Base-by-base conservation (phyloP, 2,888 invertebrate genomes). In the Tetragnatha montana region DNA sequence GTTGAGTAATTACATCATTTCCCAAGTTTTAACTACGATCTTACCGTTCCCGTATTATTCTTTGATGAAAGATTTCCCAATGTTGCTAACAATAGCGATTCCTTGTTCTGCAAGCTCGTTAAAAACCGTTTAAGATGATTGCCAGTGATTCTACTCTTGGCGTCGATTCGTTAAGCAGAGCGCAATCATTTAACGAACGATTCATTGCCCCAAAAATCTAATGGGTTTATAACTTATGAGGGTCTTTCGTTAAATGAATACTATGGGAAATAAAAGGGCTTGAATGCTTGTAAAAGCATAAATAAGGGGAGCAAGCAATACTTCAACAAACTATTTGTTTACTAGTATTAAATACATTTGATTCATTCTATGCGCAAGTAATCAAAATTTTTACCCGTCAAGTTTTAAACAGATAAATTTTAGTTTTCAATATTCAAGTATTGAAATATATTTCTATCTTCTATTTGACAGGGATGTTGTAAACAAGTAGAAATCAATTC, bases 41-140 rank as follows among this genome's bases (percentile, higher is more conserved):
- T 81, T 12, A 19, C 73, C 81, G n/a, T 22, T 60, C 60, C 81
- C 21, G 19, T 51, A 19, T 78, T 51, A 50, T 12, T n/a, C 50
- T 50, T 51, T 49, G 70, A 71, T 85, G 70, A 70, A 85, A 19
- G 47, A 78, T 78, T 85, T 22, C 70, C 10, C 70, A n/a, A 19
- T 14, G 85, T 78, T 78, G 21, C 14, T 19, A 49, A 50, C 85
- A 85, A 85, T 71, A 78, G 22, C 79, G 68, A 73, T 80, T 74
- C 68, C 80, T 81, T 87, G 86, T 87, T 80, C 79, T 74, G 79
- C 60, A n/a, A 8, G 19, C 86, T 86, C 86, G 74, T 87, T 87
- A 80, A 87, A 87, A 87, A 74, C 60, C 86, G 68, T 81, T 87
- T 74, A 80, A 80, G 86, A 74, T 81, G 68, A 80, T 74, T 74